A percentile compares a stretch with the other conserved stretches of the same genome.
phyloP scores from a whole-genome alignment of 2,888 invertebrate genomes.

The Tetragonula carbonaria region DNA sequence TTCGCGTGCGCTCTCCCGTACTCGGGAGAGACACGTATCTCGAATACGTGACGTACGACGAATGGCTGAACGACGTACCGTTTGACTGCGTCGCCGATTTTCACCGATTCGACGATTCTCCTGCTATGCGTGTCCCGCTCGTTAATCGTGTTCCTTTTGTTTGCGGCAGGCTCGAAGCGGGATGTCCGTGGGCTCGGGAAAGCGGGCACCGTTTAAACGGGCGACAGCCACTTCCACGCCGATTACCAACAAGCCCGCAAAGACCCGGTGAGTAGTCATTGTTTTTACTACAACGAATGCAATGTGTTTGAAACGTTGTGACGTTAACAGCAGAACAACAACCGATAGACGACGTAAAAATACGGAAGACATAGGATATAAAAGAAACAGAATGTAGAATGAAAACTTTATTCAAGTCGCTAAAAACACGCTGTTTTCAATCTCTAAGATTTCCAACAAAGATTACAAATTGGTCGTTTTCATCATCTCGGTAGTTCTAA shows the following conservation, averaged over 20 bases:
- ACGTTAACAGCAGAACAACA: no score
- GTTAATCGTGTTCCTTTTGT: background rate
- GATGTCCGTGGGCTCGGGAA: conserved; percentile 73
- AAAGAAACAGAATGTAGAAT: no score
- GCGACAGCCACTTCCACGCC: conserved; percentile 50
- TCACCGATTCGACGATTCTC: no score
- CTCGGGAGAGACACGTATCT: background rate
- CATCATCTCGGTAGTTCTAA: no score
- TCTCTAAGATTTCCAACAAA: no score
- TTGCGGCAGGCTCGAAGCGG: conserved; percentile 72
- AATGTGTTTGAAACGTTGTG: no score
- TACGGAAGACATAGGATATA: no score
- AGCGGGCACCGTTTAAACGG: conserved; percentile 71
- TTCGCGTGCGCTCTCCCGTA: background rate
- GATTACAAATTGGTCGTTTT: no score
- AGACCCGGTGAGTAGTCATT: conserved; percentile 53
- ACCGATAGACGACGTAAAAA: no score
- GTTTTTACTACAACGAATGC: background rate
- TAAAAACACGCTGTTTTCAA: no score
- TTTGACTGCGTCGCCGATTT: background rate
- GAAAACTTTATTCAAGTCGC: no score
- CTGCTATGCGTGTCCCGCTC: background rate
- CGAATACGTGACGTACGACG: background rate
- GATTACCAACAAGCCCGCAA: conserved; percentile 47
- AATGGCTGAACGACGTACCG: background rate